phyloP scores from a whole-genome alignment of 2,888 invertebrate genomes.

The Xanthorhoe designata region DNA sequence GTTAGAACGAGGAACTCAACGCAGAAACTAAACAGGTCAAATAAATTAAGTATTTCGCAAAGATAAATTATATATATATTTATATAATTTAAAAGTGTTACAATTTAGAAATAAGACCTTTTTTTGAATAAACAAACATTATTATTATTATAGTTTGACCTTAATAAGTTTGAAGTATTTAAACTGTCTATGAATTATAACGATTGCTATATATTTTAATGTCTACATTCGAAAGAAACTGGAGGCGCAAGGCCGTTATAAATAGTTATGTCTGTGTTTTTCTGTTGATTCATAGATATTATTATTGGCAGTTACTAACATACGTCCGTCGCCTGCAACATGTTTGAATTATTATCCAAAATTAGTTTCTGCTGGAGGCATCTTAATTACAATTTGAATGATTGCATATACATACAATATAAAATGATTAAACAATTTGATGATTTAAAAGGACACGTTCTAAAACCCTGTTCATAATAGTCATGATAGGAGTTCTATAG shows the following conservation, averaged over 20 bases:
- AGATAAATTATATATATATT: too few species aligned
- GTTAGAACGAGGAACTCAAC: too few species aligned
- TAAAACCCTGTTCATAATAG: background rate
- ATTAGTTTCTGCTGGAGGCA: slow-evolving; percentile 11
- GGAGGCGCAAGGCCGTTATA: slow-evolving; percentile 37
- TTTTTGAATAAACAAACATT: too few species aligned
- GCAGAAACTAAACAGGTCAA: too few species aligned
- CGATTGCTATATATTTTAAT: slow-evolving; percentile 36
- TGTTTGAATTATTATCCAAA: slow-evolving; percentile 10
- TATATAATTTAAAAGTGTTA: too few species aligned
- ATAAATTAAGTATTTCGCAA: too few species aligned
- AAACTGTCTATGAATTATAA: slow-evolving; percentile 32
- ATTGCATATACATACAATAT: slow-evolving; percentile 9
- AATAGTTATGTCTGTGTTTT: slow-evolving; percentile 25
- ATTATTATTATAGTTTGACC: slow-evolving; percentile 33
- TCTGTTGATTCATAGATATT: slow-evolving; percentile 20
- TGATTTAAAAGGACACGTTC: background rate
- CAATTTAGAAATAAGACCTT: too few species aligned
- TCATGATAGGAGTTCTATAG: background rate
- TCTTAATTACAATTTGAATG: slow-evolving; percentile 6
- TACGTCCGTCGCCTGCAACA: background rate
- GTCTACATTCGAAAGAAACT: slow-evolving; percentile 36
- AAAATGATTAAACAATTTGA: background rate
- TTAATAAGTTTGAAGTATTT: slow-evolving; percentile 30
- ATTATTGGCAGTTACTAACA: slow-evolving; percentile 5